Base-by-base conservation (phyloP, 2,113 vertebrate species). In the Hippopotamus amphibius region DNA sequence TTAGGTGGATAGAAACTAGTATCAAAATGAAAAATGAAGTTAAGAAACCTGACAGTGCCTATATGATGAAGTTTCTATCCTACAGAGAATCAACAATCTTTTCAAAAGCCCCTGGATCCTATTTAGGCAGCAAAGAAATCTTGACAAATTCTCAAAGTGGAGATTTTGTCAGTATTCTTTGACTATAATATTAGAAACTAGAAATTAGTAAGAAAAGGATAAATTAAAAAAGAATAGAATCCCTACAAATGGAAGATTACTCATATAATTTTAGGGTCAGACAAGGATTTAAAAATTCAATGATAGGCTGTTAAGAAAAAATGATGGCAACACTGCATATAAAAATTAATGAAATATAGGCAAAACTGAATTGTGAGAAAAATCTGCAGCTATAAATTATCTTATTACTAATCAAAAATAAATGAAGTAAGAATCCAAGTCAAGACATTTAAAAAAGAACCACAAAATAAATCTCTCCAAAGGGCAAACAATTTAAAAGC, bases 301-400 rank as follows among this genome's bases (percentile, higher is more conserved):
- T 68, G 43, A 89, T 7, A 65, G 14, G 43, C 55, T 74, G 37
- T 68, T 68, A 81, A 63, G 30, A 68, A 85, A 77, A 41, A 80
- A 41, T 5, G 14, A 50, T 9, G n/a, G 33, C 15, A 30, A 19
- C 6, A 7, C 4, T 17, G 43, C 1, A 5, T 12, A 4, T 55
- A 69, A 53, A 93, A 61, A 63, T 37, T 17, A 72, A 50, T 26
- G 6, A 43, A 43, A 50, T 43, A 33, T 21, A 57, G 28, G 48
- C 33, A 24, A 86, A 94, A 68, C 12, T 79, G 43, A 85, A 81
- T 85, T 74, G 43, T 68, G 71, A 94, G 79, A 72, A 88, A 77
- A 92, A 50, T 7, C 43, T 30, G 9, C 5, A 41, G 11, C 17
- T 85, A 33, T 19, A 92, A 86, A 77, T 69, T 14, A 55, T 85